Evolutionary conservation across 2,888 invertebrate species (phyloP), one percentile per base, ranked within the genome.

Genomic region (Molanna angustata): DNA sequence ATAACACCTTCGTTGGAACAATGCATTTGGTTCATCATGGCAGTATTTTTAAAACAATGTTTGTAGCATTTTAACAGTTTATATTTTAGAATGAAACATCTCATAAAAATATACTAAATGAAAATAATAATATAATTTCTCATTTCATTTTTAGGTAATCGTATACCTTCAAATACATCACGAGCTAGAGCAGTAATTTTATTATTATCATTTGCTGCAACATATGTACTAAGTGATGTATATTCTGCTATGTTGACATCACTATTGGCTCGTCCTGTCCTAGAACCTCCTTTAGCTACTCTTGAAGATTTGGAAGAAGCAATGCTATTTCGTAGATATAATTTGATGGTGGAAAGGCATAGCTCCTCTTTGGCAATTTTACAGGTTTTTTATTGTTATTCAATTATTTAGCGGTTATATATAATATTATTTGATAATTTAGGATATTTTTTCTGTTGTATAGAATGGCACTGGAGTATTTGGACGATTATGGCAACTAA

Each of bases 191-290:
- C 86, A 39, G 78, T 88, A n/a, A 79, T 82, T 11, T 82, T 85
- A 20, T 69, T 88, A 2, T 78, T 88, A 41, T 86, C 86, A 45
- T 74, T 88, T n/a, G 83, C 85, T 20, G 85, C 86, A 1, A 88
- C 88, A 0, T 88, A 88, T 65, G 86, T 88, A 3, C 82, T 88
- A 43, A 86, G 85, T 0, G 88, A 88, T 66, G 85, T 88, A 76
- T 88, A 88, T 66, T 87, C 88, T 0, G 88, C 88, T 0, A 88
- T 87, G 67, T 68, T 88, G 56, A 88, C 88, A 7, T 88, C 88
- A 2, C 72, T 88, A 18, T 74, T 88, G 52, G 88, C 88, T 0
- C 75, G 82, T 44, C 88, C 88, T 2, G 85, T 86, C 0, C 76
- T 83, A 62, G 88, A 88, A 65, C 73, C 76, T 33, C 83, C 88